phyloP scores from a whole-genome alignment of 2,888 invertebrate genomes.

The Apamea epomidion region DNA sequence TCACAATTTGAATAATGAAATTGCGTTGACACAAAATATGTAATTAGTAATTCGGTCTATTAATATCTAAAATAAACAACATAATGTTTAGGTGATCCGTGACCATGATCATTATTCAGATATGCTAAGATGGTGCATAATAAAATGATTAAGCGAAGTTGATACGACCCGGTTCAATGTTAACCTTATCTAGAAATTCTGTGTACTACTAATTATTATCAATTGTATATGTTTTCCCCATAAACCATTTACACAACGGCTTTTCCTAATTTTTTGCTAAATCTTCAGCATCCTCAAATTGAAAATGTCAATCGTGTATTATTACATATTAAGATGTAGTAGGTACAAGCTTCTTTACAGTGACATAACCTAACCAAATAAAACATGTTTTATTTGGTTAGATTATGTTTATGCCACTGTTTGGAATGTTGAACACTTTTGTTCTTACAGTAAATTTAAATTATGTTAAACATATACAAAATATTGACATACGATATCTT shows the following conservation, averaged over 20 bases:
- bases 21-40: constrained; percentile 68
- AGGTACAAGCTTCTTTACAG: constrained; percentile 6
- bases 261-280: constrained; percentile 16
- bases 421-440: constrained; percentile 13
- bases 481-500: constrained; percentile 35
- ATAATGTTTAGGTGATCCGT: constrained; percentile 72
- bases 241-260: background rate
- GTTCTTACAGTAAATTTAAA: constrained; percentile 13
- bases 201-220: constrained; percentile 9
- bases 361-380: constrained; percentile 33
- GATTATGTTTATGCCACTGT: constrained; percentile 26
- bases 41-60: constrained; percentile 68
- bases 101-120: constrained; percentile 81
- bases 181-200: constrained; percentile 61
- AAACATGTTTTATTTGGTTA: constrained; percentile 4
- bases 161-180: constrained; percentile 73
- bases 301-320: background rate
- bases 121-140: constrained; percentile 78
- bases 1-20: constrained; percentile 65
- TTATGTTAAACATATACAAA: constrained; percentile 23
- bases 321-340: background rate
- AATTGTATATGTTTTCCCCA: constrained; percentile 16
- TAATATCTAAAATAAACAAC: constrained; percentile 74
- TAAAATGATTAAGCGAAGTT: constrained; percentile 73
- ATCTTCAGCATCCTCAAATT: background rate